These are phyloP conservation scores for Penaeus chinensis DNA, from an alignment of 1,140 invertebrate species.

Conservation along the genomic window DNA sequence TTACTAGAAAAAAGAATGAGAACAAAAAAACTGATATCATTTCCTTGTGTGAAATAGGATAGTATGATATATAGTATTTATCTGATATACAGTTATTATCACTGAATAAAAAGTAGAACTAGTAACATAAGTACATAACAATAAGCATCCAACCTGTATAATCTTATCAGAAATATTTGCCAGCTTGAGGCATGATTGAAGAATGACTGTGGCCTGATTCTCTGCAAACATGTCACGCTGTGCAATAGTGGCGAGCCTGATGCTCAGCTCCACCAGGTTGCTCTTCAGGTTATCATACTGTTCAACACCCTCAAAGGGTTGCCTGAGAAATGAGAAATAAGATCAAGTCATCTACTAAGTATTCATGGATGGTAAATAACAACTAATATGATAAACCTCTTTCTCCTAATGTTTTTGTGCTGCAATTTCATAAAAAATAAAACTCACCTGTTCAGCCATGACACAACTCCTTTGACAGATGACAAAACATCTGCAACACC, in stretches of 20 bases:
- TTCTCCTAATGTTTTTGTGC: neutral
- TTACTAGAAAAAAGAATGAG: too few relatives aligned
- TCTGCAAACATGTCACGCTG: constrained; percentile 89
- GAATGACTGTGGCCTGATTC: constrained; percentile 80
- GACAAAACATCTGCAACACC: constrained; percentile 82
- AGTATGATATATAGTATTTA: too few relatives aligned
- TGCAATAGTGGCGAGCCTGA: constrained; percentile 88
- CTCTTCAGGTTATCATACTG: constrained; percentile 77
- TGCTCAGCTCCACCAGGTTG: constrained; percentile 80
- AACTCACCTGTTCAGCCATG: constrained; percentile 82
- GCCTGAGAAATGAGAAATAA: constrained; percentile 31
- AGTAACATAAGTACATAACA: neutral
- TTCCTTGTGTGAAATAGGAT: too few relatives aligned
- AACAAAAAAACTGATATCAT: too few relatives aligned
- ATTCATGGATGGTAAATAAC: too few relatives aligned
- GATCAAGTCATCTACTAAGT: neutral
- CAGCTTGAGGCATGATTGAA: constrained; percentile 77
- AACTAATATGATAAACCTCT: too few relatives aligned
- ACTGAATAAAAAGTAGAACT: neutral
- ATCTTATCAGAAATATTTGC: constrained; percentile 86
- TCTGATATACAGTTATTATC: neutral
- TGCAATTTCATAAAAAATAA: neutral
- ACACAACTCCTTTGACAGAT: constrained; percentile 87
- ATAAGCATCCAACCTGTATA: constrained; percentile 69
- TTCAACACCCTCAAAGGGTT: constrained; percentile 78